Conservation (phyloP, 2,113 vertebrate genomes). For the Uria aalge region DNA sequence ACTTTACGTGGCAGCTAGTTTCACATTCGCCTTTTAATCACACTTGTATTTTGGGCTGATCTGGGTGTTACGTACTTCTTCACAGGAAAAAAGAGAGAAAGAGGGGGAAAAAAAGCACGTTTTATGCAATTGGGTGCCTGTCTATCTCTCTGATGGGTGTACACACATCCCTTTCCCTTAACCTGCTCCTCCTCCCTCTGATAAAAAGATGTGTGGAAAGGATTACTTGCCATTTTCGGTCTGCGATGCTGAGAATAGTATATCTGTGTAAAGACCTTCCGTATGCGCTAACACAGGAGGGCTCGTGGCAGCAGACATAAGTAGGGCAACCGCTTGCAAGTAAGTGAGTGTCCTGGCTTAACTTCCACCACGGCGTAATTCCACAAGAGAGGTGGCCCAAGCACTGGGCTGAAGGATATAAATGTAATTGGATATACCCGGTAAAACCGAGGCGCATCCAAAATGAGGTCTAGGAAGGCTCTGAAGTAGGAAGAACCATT, state of each 20-base stretch:
- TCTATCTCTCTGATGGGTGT: not conserved
- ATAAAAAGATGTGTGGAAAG: slow-evolving; percentile 33
- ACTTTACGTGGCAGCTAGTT: slow-evolving; percentile 12
- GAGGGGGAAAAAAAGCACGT: not conserved
- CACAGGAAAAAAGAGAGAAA: not conserved
- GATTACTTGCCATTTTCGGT: slow-evolving; percentile 59
- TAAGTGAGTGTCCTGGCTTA: slow-evolving; percentile 25
- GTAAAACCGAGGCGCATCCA: slow-evolving; percentile 62
- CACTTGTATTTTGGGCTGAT: not conserved
- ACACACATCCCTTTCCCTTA: slow-evolving; percentile 43
- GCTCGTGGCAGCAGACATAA: slow-evolving; percentile 56
- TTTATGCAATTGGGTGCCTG: not conserved
- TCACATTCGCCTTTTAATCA: slow-evolving; percentile 16
- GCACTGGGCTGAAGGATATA: slow-evolving; percentile 49
- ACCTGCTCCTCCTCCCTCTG: slow-evolving; percentile 52
- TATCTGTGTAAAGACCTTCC: slow-evolving; percentile 65
- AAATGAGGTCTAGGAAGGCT: slow-evolving; percentile 70
- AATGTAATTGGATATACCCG: slow-evolving; percentile 30
- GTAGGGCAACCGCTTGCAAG: slow-evolving; percentile 50
- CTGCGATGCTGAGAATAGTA: slow-evolving; percentile 49
- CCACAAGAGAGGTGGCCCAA: slow-evolving; percentile 66
- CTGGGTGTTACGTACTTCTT: not conserved
- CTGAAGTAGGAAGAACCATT: slow-evolving; percentile 69
- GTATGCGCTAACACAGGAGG: not conserved
- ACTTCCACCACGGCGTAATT: slow-evolving; percentile 38